Conservation (phyloP, 2,797 vertebrate genomes). For the Momotus momota region DNA sequence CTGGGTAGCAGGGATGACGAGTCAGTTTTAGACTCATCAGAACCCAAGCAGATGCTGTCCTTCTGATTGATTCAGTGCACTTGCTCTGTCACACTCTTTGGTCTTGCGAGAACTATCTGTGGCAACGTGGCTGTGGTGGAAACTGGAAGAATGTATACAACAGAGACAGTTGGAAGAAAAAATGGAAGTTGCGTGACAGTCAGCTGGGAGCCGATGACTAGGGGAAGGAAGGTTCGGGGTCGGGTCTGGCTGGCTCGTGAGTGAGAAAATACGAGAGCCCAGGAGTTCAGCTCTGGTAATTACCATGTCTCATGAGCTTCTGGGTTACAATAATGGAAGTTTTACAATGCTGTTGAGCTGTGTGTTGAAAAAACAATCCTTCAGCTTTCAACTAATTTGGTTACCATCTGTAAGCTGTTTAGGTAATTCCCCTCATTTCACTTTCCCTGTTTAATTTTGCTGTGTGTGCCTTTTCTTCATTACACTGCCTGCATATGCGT, state of each 20-base stretch:
- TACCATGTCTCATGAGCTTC: slow-evolving; percentile 42
- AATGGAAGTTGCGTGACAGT: background rate
- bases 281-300: slow-evolving; percentile 30
- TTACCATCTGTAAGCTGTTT: slow-evolving; percentile 57
- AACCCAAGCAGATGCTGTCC: background rate
- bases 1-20: background rate
- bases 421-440: slow-evolving; percentile 26
- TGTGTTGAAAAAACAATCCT: slow-evolving; percentile 65
- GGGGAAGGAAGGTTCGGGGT: background rate
- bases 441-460: slow-evolving; percentile 22
- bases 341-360: slow-evolving; percentile 50
- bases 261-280: background rate
- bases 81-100: background rate
- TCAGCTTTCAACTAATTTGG: slow-evolving; percentile 46
- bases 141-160: background rate
- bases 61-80: background rate
- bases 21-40: background rate
- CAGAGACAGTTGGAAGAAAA: background rate
- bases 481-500: background rate
- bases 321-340: slow-evolving; percentile 39
- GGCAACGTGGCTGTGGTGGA: background rate
- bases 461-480: background rate
- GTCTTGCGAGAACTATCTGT: background rate
- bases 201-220: background rate
- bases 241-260: background rate